Conservation (phyloP, 2,113 vertebrate genomes). For the Morone saxatilis region DNA sequence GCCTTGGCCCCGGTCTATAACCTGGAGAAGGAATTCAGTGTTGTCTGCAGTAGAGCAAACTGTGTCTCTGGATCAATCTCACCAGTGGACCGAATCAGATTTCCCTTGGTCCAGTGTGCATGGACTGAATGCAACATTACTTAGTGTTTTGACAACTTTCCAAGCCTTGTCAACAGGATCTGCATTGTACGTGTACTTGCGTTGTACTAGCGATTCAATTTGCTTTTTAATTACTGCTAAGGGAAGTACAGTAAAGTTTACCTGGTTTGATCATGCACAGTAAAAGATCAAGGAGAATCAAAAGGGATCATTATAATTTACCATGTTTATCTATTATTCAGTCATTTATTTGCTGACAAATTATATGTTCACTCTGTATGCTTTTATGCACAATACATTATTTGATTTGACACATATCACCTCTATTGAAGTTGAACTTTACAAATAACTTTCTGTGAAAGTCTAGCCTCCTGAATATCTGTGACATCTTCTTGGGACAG, state of each 20-base stretch:
- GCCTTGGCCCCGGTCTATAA: conserved; percentile 64
- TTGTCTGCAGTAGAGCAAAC: conserved; percentile 73
- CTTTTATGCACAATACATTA: background rate
- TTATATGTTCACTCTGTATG: background rate
- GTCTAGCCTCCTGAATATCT: background rate
- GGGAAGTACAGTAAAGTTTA: background rate
- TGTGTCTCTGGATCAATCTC: conserved; percentile 77
- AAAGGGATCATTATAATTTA: background rate
- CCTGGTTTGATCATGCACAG: conserved; percentile 1
- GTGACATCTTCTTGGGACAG: background rate
- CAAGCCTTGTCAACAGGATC: conserved; percentile 26
- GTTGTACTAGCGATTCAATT: background rate
- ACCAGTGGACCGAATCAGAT: conserved; percentile 75
- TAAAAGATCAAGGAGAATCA: background rate
- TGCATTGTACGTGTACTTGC: background rate
- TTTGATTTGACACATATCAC: conserved; percentile 4
- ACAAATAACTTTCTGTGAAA: background rate
- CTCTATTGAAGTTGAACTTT: background rate
- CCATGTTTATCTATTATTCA: background rate
- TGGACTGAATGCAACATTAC: conserved; percentile 78
- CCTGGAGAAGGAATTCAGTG: conserved; percentile 67
- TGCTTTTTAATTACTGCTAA: background rate
- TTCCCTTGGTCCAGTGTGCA: conserved; percentile 76
- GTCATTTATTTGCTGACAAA: background rate
- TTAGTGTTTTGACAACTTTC: conserved; percentile 67